These are phyloP conservation scores for Scylla paramamosain DNA, from an alignment of 1,140 invertebrate genomes.

Conservation along the genomic window DNA sequence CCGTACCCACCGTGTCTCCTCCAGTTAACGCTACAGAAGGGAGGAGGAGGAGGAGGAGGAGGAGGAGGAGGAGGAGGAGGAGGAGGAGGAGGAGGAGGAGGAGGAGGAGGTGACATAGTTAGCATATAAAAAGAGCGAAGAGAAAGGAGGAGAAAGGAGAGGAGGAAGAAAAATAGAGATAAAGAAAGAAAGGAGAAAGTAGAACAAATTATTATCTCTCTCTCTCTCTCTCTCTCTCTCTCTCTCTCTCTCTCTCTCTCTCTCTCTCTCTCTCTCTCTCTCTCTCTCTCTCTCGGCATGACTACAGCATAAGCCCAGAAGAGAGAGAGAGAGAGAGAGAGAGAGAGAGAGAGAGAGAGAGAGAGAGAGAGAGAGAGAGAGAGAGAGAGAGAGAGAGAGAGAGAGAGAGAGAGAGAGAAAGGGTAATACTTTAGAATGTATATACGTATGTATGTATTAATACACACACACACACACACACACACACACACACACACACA, in stretches of 20 bases:
- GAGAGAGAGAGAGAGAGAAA: not conserved
- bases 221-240: no score
- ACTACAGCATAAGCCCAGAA: no score
- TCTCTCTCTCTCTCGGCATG: no score
- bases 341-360: not conserved
- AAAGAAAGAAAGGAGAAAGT: not conserved
- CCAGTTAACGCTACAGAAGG: not conserved
- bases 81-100: not conserved
- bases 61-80: not conserved
- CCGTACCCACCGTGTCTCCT: no score
- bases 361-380: not conserved
- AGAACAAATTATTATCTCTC: not conserved
- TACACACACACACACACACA: conserved; percentile 16
- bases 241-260: no score
- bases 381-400: not conserved
- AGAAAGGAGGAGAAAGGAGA: not conserved
- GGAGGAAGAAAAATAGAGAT: not conserved
- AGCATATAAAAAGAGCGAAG: no score
- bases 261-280: no score
- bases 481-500: not conserved
- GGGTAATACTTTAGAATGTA: not conserved
- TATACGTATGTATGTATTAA: not conserved
- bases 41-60: not conserved
- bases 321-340: no score
- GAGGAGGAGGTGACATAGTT: not conserved